Percentiles rank a stretch among this genome's conserved stretches.
Evolutionary conservation across 1,140 invertebrate genomes (phyloP).

Genomic region (Sycophila sp.): DNA sequence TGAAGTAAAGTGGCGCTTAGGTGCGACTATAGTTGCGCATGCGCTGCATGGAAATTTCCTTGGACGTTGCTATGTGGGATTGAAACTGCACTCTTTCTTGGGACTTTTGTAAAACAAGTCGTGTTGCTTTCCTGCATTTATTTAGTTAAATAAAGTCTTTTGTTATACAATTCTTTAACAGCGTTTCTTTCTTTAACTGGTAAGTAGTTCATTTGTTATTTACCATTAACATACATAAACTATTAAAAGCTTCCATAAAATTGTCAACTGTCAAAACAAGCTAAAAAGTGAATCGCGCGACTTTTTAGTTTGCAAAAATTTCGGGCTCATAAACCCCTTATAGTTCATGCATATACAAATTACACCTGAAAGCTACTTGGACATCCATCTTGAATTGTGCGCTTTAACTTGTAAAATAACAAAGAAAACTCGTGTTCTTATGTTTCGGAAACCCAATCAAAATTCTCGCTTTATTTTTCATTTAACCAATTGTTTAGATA

Average conservation of each 20-base stretch:
- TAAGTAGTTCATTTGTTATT: not conserved
- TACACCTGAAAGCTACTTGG: too few relatives aligned
- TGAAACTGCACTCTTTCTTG: slow-evolving; percentile 15
- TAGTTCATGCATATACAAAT: too few relatives aligned
- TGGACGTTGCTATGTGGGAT: not conserved
- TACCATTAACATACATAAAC: too few relatives aligned
- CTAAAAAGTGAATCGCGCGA: too few relatives aligned
- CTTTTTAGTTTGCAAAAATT: too few relatives aligned
- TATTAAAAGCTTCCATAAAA: too few relatives aligned
- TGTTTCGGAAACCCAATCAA: too few relatives aligned
- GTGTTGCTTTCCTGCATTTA: slow-evolving; percentile 5
- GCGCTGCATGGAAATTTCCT: not conserved
- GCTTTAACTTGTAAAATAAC: not conserved
- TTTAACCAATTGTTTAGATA: not conserved
- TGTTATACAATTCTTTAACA: not conserved
- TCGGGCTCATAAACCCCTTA: too few relatives aligned
- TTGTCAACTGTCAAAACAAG: too few relatives aligned
- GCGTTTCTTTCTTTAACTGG: not conserved
- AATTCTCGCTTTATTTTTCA: too few relatives aligned
- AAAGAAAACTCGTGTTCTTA: not conserved
- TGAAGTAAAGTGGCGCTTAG: not conserved
- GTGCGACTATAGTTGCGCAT: not conserved
- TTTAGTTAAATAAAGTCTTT: not conserved
- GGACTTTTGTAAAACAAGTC: not conserved
- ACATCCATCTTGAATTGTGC: not conserved